Conservation (phyloP, 30 jellyfish, hydroid and myxozoan genomes). For the Nemopilema nomurai region DNA sequence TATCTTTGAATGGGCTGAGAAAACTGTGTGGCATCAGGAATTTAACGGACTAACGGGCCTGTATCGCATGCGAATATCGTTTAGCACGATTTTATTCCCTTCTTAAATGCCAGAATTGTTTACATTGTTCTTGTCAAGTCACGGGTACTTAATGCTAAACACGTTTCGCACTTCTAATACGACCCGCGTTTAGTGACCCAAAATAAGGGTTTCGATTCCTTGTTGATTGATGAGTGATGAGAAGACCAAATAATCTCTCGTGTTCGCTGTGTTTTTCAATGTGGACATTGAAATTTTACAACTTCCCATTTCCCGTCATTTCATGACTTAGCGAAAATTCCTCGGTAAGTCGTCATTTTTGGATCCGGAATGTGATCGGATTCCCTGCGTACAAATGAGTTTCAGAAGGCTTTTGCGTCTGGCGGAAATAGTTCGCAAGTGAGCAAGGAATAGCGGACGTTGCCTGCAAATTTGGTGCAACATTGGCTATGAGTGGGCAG, state of each 20-base stretch:
- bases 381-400: no score
- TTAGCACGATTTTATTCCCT: conserved; percentile 17
- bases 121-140: neutral
- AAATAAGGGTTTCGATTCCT: neutral
- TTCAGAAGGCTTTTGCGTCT: neutral
- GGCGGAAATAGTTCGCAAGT: neutral
- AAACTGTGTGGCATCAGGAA: conserved; percentile 63
- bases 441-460: neutral
- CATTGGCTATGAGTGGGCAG: no score
- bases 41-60: conserved; percentile 66
- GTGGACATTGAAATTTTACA: neutral
- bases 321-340: neutral
- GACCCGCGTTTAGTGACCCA: neutral
- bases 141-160: neutral
- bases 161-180: neutral
- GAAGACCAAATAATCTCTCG: neutral
- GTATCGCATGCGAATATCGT: conserved; percentile 27
- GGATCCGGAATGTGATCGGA: neutral
- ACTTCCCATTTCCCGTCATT: neutral
- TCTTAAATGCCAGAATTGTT: conserved; percentile 5
- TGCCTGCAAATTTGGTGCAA: neutral
- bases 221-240: neutral
- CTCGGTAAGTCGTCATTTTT: neutral
- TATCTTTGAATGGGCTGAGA: conserved; percentile 46
- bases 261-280: neutral